These are phyloP conservation scores for Drosophila heteroneura DNA, from an alignment of 2,888 invertebrate species.

Conservation along the genomic window DNA sequence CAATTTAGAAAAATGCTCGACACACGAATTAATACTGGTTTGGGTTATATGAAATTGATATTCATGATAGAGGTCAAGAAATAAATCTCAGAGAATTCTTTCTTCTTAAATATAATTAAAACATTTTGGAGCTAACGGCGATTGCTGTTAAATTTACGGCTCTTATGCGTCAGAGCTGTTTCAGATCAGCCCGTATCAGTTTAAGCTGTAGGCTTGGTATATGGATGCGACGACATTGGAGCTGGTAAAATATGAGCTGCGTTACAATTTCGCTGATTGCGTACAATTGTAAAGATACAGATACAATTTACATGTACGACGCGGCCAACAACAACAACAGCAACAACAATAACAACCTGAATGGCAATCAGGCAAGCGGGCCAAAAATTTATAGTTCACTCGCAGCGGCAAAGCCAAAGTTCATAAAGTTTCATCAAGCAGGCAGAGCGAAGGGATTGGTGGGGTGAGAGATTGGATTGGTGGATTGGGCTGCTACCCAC, in stretches of 20 bases:
- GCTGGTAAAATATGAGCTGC: slow-evolving; percentile 66
- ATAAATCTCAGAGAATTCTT: background rate
- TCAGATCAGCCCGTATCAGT: slow-evolving; percentile 28
- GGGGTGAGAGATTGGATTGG: slow-evolving; percentile 15
- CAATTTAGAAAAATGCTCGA: background rate
- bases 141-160: slow-evolving; percentile 67
- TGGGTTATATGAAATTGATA: background rate
- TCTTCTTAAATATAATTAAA: slow-evolving; percentile 79
- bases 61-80: background rate
- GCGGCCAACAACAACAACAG: slow-evolving; percentile 16
- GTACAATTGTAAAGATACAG: slow-evolving; percentile 68
- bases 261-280: slow-evolving; percentile 82
- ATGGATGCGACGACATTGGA: slow-evolving; percentile 21
- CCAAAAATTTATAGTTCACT: slow-evolving; percentile 72
- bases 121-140: slow-evolving; percentile 72
- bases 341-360: slow-evolving; percentile 27
- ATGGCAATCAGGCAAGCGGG: slow-evolving; percentile 66
- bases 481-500: slow-evolving; percentile 18
- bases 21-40: background rate
- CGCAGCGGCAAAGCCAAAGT: slow-evolving; percentile 65
- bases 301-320: slow-evolving; percentile 70
- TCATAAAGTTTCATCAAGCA: slow-evolving; percentile 78
- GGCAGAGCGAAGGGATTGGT: slow-evolving; percentile 35
- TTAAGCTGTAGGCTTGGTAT: background rate
- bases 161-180: slow-evolving; percentile 37